Evolutionary conservation across 2,113 vertebrate species (phyloP), one percentile per base, ranked within the genome.

Genomic region (Mormoops blainvillei): DNA sequence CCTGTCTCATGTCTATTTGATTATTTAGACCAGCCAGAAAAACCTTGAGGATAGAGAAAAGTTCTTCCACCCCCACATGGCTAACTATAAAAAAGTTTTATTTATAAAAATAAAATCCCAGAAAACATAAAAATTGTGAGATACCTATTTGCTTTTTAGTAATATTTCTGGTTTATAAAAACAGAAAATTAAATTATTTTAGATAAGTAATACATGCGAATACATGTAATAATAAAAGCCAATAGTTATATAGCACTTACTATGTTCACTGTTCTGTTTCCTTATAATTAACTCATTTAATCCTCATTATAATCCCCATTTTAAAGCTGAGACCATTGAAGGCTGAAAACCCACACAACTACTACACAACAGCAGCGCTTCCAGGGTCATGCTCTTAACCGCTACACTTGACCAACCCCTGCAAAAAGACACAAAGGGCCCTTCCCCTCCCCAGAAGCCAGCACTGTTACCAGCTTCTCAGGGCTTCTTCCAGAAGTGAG

Each of bases 401-500:
- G 5, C 24, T 33, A 83, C 43, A 45, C 56, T 87, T 81, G 73
- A 89, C 45, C 7, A 4, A 2, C 19, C 76, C 24, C 71, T 58
- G 38, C 48, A 16, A 4, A 31, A 52, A 95, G 45, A 93, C 63
- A 91, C 76, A 61, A 85, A 93, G 87, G 82, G 24, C 7, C 7
- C 31, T 63, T 15, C 3, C 50, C 24, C 31, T 94, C 33, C 61
- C 56, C 68, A 38, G 16, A 70, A 31, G 86, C 54, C 38, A 54
- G 33, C 24, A 31, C 67, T 26, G 50, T 67, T 50, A 45, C n/a
- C 61, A 50, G 43, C 22, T 71, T 73, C 61, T 71, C 73, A 71
- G 89, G 70, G 52, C 91, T 74, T 38, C 48, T 95, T 94, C 65
- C 91, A 97, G 81, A 96, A 73, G 36, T 74, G 5, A 20, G 58